Percentiles rank a stretch among this genome's conserved stretches.
Conservation (phyloP, 2,888 invertebrate species). For the Thyatira batis region DNA sequence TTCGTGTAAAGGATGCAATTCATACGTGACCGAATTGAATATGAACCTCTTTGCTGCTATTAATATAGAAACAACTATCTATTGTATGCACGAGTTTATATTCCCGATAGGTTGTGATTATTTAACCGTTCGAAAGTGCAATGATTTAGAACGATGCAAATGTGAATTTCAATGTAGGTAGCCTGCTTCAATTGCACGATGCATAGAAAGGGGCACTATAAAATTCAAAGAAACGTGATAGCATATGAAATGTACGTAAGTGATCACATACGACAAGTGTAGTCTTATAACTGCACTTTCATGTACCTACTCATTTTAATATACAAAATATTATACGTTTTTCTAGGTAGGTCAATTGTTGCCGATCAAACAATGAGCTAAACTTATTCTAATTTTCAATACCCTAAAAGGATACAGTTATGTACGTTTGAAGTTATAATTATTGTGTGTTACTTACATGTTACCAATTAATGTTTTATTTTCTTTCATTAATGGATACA, state of each 20-base stretch:
- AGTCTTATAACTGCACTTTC: slow-evolving; percentile 15
- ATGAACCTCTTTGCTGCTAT: slow-evolving; percentile 35
- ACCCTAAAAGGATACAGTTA: too few species aligned
- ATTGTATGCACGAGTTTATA: slow-evolving; percentile 50
- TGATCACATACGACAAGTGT: slow-evolving; percentile 1
- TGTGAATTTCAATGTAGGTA: slow-evolving; percentile 18
- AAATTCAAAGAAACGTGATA: slow-evolving; percentile 11
- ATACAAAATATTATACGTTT: background rate
- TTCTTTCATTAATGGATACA: too few species aligned
- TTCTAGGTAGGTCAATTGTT: background rate
- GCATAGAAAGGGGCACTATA: slow-evolving; percentile 22
- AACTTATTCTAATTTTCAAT: too few species aligned
- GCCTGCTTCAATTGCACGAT: slow-evolving; percentile 13
- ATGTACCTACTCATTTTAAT: background rate
- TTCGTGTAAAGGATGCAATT: slow-evolving; percentile 62
- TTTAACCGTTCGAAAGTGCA: slow-evolving; percentile 63
- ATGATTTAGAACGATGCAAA: slow-evolving; percentile 38
- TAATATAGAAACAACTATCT: slow-evolving; percentile 48
- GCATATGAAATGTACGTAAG: background rate
- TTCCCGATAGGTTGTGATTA: slow-evolving; percentile 53
- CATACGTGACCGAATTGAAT: slow-evolving; percentile 56
- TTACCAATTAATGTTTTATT: too few species aligned
- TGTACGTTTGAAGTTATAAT: too few species aligned
- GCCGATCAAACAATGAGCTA: background rate
- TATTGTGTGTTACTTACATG: too few species aligned